Percentiles rank a stretch among this genome's conserved stretches.
These are phyloP conservation scores for Lethrus apterus DNA, from an alignment of 1,140 invertebrate genomes.

Conservation along the genomic window DNA sequence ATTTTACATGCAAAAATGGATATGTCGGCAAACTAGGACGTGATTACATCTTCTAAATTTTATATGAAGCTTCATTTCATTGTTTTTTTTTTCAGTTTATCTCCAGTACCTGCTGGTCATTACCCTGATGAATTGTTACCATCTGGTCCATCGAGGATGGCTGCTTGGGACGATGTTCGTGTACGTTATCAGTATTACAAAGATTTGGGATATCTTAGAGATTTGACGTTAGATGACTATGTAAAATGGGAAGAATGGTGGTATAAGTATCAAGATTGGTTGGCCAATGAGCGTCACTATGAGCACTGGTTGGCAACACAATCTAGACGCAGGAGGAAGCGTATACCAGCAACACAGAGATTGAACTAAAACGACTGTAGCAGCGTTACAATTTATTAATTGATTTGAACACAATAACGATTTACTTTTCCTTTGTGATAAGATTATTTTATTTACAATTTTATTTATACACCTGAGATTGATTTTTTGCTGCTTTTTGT, in stretches of 20 bases:
- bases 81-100: constrained; percentile 41
- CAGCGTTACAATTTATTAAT: too few relatives aligned
- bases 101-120: constrained; percentile 64
- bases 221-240: constrained; percentile 72
- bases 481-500: too few relatives aligned
- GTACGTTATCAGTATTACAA: constrained; percentile 82
- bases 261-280: constrained; percentile 87
- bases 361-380: constrained; percentile 33
- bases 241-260: constrained; percentile 92
- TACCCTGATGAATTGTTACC: constrained; percentile 66
- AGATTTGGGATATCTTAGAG: constrained; percentile 72
- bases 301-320: constrained; percentile 61
- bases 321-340: constrained; percentile 42
- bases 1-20: too few relatives aligned
- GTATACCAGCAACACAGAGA: constrained; percentile 43
- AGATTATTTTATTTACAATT: not conserved
- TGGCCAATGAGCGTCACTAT: constrained; percentile 74
- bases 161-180: constrained; percentile 77
- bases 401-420: not conserved
- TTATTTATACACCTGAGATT: too few relatives aligned
- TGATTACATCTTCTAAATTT: too few relatives aligned
- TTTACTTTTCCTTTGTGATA: not conserved
- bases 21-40: too few relatives aligned
- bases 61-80: not conserved
- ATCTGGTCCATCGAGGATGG: constrained; percentile 61